Base-by-base conservation (phyloP, 2,888 invertebrate species). In the Stegana nigrithorax region DNA sequence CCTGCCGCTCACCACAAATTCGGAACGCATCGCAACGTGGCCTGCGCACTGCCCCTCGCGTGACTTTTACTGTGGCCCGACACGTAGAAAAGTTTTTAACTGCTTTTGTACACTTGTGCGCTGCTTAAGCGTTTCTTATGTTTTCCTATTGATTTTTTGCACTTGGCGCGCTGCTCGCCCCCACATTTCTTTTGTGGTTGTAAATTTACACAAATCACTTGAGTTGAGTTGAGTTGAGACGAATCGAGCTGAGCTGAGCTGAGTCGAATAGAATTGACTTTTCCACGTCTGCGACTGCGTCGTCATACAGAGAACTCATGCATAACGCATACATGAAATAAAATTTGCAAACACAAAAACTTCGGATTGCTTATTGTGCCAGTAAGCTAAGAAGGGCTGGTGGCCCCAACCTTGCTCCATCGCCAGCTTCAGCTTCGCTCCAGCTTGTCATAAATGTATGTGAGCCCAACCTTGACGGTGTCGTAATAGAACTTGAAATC, bases 131-230 rank as follows among this genome's bases (percentile, higher is more conserved):
- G 53, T 55, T 55, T 55, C 36, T 39, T 39, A 39, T 39, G 12
- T 39, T 39, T 39, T 55, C 53, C 21, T 55, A 55, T 55, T 55
- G 53, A 55, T 55, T 55, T 55, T 55, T 39, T 39, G n/a, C n/a
- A n/a, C n/a, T n/a, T n/a, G n/a, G n/a, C 3, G 7, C 23, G 21
- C 19, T n/a, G 10, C n/a, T 45, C 45, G 8, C 10, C 21, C 19
- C 23, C 8, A 10, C 8, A 14, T 21, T 53, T 19, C 12, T 29
- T 14, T 55, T 55, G 53, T 23, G 53, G 32, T 36, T 55, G 53
- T 55, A 55, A 32, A 55, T 55, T 29, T 55, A 55, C 32, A 55
- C 53, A 55, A 55, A 55, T 55, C 53, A 55, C 53, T 27, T 51
- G 7, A 26, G 14, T 51, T 51, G 14, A n/a, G n/a, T n/a, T n/a